These are phyloP conservation scores for Hippocampus zosterae DNA, from an alignment of 2,113 vertebrate genomes.

Conservation along the genomic window DNA sequence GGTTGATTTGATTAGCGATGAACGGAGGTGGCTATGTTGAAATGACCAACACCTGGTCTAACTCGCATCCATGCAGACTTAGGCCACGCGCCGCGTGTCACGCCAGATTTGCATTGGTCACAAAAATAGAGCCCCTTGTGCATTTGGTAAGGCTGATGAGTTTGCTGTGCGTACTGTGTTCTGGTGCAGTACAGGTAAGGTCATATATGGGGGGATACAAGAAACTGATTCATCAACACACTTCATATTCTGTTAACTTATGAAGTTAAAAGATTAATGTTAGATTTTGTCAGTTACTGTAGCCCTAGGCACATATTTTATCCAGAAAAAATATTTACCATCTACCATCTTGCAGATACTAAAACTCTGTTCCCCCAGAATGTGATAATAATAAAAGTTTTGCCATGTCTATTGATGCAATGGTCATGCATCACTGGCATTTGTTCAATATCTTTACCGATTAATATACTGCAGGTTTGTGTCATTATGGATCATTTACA, in stretches of 20 bases:
- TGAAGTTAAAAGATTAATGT: slow-evolving; percentile 14
- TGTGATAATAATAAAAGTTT: slow-evolving; percentile 28
- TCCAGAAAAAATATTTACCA: neutral
- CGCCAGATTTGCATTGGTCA: too few relatives aligned
- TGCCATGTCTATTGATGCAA: slow-evolving; percentile 11
- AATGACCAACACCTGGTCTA: too few relatives aligned
- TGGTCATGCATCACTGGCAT: slow-evolving; percentile 9
- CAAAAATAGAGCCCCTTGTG: neutral
- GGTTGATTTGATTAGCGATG: too few relatives aligned
- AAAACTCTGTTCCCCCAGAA: neutral
- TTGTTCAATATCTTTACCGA: slow-evolving; percentile 17
- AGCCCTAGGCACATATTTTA: neutral
- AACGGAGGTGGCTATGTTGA: too few relatives aligned
- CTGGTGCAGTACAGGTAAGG: slow-evolving; percentile 27
- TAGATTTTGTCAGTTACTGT: slow-evolving; percentile 10
- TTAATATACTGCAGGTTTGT: slow-evolving; percentile 18
- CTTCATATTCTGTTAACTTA: slow-evolving; percentile 2
- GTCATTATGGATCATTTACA: slow-evolving; percentile 8
- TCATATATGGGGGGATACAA: slow-evolving; percentile 5
- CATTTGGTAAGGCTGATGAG: slow-evolving; percentile 12
- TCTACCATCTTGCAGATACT: neutral
- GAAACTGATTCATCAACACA: slow-evolving; percentile 23
- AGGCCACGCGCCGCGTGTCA: too few relatives aligned
- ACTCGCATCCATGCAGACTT: too few relatives aligned
- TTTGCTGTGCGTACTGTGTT: slow-evolving; percentile 22